Conservation (phyloP, 2,797 vertebrate genomes). For the Lemur catta region DNA sequence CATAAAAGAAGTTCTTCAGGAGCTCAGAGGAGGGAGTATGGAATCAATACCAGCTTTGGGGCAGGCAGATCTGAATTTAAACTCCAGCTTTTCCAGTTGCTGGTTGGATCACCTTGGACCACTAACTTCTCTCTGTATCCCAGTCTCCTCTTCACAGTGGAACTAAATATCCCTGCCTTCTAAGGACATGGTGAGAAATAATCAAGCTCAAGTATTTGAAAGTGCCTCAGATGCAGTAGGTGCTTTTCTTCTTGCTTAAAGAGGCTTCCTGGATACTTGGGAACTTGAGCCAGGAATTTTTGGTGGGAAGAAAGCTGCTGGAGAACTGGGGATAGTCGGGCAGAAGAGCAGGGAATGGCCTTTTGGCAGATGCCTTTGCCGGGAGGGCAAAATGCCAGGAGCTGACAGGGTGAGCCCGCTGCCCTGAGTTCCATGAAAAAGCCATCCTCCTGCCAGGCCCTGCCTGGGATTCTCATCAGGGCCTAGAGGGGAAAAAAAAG, state of each 20-base stretch:
- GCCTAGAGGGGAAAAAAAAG: constrained; percentile 22
- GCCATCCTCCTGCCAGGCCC: not conserved
- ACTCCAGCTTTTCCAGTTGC: constrained; percentile 6
- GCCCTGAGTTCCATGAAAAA: not conserved
- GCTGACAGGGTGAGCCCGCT: not conserved
- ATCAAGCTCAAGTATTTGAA: not conserved
- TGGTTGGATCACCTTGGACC: constrained; percentile 2
- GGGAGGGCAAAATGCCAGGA: not conserved
- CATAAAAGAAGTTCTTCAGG: constrained; percentile 1
- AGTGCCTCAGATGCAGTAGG: not conserved
- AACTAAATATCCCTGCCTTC: not conserved
- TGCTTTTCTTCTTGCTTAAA: constrained; percentile 3
- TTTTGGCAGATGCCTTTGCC: constrained; percentile 50
- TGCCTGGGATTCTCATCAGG: constrained; percentile 81
- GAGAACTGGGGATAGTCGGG: not conserved
- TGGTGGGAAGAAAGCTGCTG: constrained; percentile 50
- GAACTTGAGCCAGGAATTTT: constrained; percentile 22
- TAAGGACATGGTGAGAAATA: not conserved
- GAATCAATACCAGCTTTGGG: not conserved
- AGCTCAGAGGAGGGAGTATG: not conserved
- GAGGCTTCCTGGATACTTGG: constrained; percentile 11
- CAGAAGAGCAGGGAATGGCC: constrained; percentile 12
- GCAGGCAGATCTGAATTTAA: constrained; percentile 40
- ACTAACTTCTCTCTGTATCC: not conserved
- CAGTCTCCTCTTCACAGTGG: constrained; percentile 1